phyloP scores from a whole-genome alignment of 2,113 vertebrate species.

The Rutilus rutilus region DNA sequence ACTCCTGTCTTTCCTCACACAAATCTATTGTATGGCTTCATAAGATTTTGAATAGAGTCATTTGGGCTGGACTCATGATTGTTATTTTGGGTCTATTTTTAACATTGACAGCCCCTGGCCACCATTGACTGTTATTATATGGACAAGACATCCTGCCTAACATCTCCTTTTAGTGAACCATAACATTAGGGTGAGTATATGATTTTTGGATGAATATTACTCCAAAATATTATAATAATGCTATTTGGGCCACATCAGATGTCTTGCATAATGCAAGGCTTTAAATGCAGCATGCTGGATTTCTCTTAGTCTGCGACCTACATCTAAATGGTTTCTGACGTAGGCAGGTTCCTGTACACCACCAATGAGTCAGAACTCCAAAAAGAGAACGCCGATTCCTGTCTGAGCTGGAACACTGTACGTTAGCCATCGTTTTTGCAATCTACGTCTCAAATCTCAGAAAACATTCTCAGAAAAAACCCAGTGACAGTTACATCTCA shows the following conservation, averaged over 20 bases:
- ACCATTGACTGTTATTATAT: neutral
- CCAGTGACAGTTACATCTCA: neutral
- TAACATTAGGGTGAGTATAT: neutral
- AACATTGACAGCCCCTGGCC: neutral
- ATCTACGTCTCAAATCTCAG: constrained; percentile 8
- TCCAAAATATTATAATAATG: neutral
- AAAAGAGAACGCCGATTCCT: constrained; percentile 26
- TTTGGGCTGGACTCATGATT: neutral
- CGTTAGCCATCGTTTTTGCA: neutral
- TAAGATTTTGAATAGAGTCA: too few species aligned
- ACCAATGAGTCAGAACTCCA: constrained; percentile 66
- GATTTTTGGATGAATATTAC: neutral
- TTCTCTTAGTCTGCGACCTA: constrained; percentile 60
- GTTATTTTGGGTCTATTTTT: neutral
- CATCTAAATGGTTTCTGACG: constrained; percentile 67
- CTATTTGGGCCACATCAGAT: constrained; percentile 25
- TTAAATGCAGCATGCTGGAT: constrained; percentile 51
- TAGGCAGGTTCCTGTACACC: constrained; percentile 56
- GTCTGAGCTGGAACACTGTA: constrained; percentile 49
- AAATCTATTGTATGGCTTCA: neutral
- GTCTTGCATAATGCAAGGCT: constrained; percentile 41
- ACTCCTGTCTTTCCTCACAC: neutral
- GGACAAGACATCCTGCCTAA: neutral
- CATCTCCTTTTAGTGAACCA: neutral
- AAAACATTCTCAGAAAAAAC: constrained; percentile 20